Base-by-base conservation (phyloP, 1,140 invertebrate species). In the Microplitis mediator region DNA sequence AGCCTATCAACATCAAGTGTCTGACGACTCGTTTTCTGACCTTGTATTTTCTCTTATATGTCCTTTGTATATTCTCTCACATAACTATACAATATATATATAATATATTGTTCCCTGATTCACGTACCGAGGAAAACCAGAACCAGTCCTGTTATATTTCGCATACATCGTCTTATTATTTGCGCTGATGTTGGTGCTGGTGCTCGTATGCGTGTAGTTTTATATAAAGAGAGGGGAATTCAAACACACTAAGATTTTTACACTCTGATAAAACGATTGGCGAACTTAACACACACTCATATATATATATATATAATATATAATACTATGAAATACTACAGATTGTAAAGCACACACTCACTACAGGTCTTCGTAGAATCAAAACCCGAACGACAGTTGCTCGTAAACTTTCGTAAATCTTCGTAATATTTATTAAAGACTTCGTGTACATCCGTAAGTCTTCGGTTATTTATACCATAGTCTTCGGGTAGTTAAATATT, bases 361-460 rank as follows among this genome's bases (percentile, higher is more conserved):
- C 8, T 0, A 45, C 14, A 64, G 3, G 3, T 35, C n/a, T 64
- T 50, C 32, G 62, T 50, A 50, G 39, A 64, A 64, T 64, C 36
- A 64, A 23, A 64, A 50, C 39, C 13, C 23, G 23, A 23, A n/a
- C 14, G 62, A 23, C 62, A 11, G 13, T 35, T 64, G 39, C 35
- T 82, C 81, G 79, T 72, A 51, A 9, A 65, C 75, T 75, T 78
- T 81, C 80, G 69, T 23, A 23, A 16, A 64, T 61, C 60, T 52
- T 64, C 62, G 62, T 1, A 45, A 45, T 45, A 45, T 45, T 45
- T 11, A 5, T 23, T 23, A 62, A 39, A 58, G 11, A 58, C 52
- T 35, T 69, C 62, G 36, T 50, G 35, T 45, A 39, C 52, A 39
- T 73, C 76, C 82, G 81, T 74, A 65, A 66, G 63, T 76, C 62